Evolutionary conservation across 2,888 invertebrate genomes (phyloP).

Genomic region (Lymantria monacha): DNA sequence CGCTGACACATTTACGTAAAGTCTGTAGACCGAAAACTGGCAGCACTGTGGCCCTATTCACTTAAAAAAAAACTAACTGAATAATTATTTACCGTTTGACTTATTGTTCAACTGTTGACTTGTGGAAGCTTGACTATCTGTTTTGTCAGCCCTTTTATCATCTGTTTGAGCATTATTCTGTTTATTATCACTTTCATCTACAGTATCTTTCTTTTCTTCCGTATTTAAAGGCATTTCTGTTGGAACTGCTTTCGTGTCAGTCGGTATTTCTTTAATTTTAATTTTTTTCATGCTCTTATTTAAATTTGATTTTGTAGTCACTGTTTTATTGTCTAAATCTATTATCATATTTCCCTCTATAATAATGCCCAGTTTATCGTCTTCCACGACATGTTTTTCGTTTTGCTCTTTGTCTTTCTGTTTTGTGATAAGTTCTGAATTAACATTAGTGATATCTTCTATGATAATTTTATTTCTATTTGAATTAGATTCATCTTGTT

Average conservation of each 20-base stretch:
- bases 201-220: conserved; percentile 20
- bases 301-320: conserved; percentile 26
- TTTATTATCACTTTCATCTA: conserved; percentile 6
- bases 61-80: too few relatives aligned
- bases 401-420: conserved; percentile 1
- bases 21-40: too few relatives aligned
- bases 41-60: too few relatives aligned
- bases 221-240: conserved; percentile 20
- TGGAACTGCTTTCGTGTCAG: conserved; percentile 10
- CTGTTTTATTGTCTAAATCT: conserved; percentile 51
- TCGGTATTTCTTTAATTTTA: conserved; percentile 38
- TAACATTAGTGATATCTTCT: conserved; percentile 21
- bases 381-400: not conserved
- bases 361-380: conserved; percentile 8
- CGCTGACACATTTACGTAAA: too few relatives aligned
- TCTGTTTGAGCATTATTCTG: conserved; percentile 14
- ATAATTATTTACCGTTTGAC: too few relatives aligned
- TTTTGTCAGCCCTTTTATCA: conserved; percentile 11
- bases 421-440: conserved; percentile 30
- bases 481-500: conserved; percentile 19
- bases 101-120: conserved; percentile 17
- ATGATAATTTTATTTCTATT: conserved; percentile 16
- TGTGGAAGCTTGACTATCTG: conserved; percentile 13
- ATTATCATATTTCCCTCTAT: conserved; percentile 45
- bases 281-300: conserved; percentile 38